Conservation (phyloP, 1,140 invertebrate genomes). For the Cyphomyrmex costatus region DNA sequence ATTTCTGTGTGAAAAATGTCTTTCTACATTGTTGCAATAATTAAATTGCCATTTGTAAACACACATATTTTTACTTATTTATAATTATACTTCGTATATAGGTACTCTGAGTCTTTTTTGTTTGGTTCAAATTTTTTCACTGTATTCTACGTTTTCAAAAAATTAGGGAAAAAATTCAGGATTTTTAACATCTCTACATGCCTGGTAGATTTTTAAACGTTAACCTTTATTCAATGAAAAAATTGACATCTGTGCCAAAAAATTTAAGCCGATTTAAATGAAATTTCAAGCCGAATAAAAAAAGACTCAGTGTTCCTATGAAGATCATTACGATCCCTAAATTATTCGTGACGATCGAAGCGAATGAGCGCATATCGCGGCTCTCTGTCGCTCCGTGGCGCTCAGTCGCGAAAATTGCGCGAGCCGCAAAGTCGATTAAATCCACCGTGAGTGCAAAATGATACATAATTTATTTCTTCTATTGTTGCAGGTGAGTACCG, state of each 20-base stretch:
- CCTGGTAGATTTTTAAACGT: too few relatives aligned
- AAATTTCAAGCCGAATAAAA: too few relatives aligned
- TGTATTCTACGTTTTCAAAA: too few relatives aligned
- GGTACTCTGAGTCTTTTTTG: too few relatives aligned
- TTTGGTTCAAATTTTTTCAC: too few relatives aligned
- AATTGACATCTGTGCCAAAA: too few relatives aligned
- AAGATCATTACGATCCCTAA: neutral
- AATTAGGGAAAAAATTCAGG: too few relatives aligned
- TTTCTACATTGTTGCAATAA: neutral
- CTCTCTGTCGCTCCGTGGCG: conserved; percentile 4
- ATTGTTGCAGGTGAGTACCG: conserved; percentile 69
- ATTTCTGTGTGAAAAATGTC: neutral
- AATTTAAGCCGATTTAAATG: too few relatives aligned
- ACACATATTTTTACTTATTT: too few relatives aligned
- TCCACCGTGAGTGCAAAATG: conserved; percentile 33
- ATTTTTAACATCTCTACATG: too few relatives aligned
- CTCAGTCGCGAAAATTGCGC: conserved; percentile 27
- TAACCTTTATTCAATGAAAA: too few relatives aligned
- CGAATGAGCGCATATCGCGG: neutral
- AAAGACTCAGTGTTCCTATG: neutral
- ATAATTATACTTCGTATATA: too few relatives aligned
- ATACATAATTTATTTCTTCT: conserved; percentile 62
- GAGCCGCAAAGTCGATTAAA: conserved; percentile 48
- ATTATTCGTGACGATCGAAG: neutral
- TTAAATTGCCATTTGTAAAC: neutral